Evolutionary conservation across 2,797 vertebrate species (phyloP), one percentile per base, ranked within the genome.

Genomic region (Sparidentex hasta): DNA sequence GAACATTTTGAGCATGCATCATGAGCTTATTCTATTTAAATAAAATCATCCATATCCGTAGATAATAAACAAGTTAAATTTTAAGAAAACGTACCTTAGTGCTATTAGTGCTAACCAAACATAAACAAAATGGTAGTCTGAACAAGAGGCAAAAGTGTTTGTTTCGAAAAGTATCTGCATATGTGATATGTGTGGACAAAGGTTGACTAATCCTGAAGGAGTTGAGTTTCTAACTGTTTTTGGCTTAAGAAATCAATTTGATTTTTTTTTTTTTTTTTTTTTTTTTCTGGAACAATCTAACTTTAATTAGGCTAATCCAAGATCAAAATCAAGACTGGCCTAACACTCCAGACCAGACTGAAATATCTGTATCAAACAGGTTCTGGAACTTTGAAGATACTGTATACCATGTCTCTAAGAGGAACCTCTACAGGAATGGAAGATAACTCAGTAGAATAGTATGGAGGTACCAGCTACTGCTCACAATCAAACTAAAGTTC

Each of bases 401-500:
- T 61, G 23, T 14, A 12, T 66, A 74, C 16, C 4, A 5, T 4
- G 13, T 56, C 54, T 73, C 41, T 67, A 47, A n/a, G 68, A 80
- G 54, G 61, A 80, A 65, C 47, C 48, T 72, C 56, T 62, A 65
- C 75, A 72, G 68, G n/a, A 65, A 71, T 68, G 52, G 16, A 55
- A 72, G 68, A 82, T 13, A 55, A 62, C 63, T 77, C 62, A 47
- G 2, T 33, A 44, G 74, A 66, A 72, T 21, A 29, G 16, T 57
- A 52, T 80, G 46, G 66, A 78, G 57, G 69, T 75, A 81, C 57
- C 5, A 33, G 29, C 29, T 74, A 47, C 58, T 63, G 71, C 69
- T 90, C 55, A 65, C 65, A 59, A 76, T 83, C 47, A 76, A 82
- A 83, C 65, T 86, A 74, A 75, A 82, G 59, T 65, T 73, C 63